Evolutionary conservation across 2,888 invertebrate genomes (phyloP), one percentile per base, ranked within the genome.

Genomic region (Carpatolechia fugitivella): DNA sequence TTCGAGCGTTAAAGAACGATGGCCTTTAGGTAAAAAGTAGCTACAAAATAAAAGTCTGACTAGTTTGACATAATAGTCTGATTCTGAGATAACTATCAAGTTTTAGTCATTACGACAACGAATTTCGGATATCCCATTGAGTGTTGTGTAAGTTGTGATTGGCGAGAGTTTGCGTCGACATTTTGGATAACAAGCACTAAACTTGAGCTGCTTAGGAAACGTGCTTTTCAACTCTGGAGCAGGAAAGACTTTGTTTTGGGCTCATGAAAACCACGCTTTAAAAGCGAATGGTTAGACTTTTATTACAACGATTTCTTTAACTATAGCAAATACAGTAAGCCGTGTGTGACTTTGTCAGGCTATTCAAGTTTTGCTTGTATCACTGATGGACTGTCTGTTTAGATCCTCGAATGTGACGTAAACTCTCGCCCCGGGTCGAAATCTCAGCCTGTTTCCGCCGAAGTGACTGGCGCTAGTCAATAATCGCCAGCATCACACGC

Each of bases 391-490:
- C n/a, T n/a, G n/a, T n/a, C n/a, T n/a, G n/a, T n/a, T n/a, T n/a
- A n/a, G n/a, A n/a, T n/a, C n/a, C n/a, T n/a, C n/a, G 30, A 16
- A 31, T 31, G 47, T 47, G 47, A 1, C 30, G 31, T n/a, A 29
- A 31, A 8, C 47, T 47, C 10, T 16, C 31, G 31, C 18, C 47
- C 71, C 66, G 63, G 82, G 75, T 57, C 58, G 75, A 78, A 83
- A 78, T 82, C 80, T 83, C 81, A 70, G 60, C 57, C 66, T 70
- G 65, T 78, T 73, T 80, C 81, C 82, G 68, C 75, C 76, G 80
- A 79, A 65, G 73, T 80, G 85, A 79, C 85, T 73, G 74, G 72
- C 77, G 81, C 88, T 88, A 88, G 88, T 88, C 88, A 85, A 75
- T 72, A 76, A 3, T 0, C 81, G 85, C 84, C 86, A 73, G 61